Base-by-base conservation (phyloP, 1,140 invertebrate species). In the Monomorium pharaonis region DNA sequence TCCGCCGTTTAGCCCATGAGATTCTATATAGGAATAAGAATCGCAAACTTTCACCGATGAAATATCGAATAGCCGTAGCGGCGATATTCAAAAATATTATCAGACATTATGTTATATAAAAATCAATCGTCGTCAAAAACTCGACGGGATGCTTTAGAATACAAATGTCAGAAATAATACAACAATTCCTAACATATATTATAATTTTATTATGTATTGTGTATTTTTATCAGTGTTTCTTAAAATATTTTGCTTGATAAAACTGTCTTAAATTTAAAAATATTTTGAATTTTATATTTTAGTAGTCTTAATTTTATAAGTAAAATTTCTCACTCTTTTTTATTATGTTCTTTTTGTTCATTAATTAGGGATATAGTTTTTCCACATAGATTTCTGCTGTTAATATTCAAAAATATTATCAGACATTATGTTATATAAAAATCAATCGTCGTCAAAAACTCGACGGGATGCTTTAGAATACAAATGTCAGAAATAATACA, bases 21-120 rank as follows among this genome's bases (percentile, higher is more conserved):
- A 72, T 24, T 81, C 51, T 67, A 65, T 65, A 65, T 67, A 67
- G 47, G 63, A 27, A 81, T 81, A 83, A 83, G 67, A 83, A 33
- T 58, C 24, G 24, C 49, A 44, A 54, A 69, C 33, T 42, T 33
- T 80, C 5, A 33, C 24, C 63, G 62, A n/a, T 80, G 33, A 27
- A 27, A 47, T 33, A 27, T 83, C 18, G 37, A 16, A 27, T 54
- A 27, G 7, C 37, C 54, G 6, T 69, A 54, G 9, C 5, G 21
- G 1, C 4, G 5, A n/a, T 80, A 67, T 65, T 78, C 24, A 27
- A 44, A 44, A 62, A 60, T n/a, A 49, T 63, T 42, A 74, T 60
- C 24, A 18, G n/a, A 12, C 14, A 49, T 65, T 78, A 65, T 16
- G 9, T n/a, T 42, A 18, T 3, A 42, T 14, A 10, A 60, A 30